These are phyloP conservation scores for Gymnocephalus cernua DNA, from an alignment of 2,113 vertebrate genomes.

Conservation along the genomic window DNA sequence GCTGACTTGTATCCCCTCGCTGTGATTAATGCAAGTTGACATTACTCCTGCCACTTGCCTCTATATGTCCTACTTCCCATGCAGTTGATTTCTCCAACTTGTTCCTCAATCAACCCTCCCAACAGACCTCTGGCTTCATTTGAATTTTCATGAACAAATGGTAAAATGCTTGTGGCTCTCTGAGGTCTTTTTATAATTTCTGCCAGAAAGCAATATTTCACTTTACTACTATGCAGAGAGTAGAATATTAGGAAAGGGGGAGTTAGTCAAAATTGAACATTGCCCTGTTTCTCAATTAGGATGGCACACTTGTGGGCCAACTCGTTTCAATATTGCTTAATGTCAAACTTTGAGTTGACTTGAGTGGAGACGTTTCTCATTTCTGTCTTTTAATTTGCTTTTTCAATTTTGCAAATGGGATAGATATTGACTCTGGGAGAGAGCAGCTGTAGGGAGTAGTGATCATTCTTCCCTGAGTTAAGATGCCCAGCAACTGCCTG, in stretches of 20 bases:
- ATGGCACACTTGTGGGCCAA: conserved; percentile 40
- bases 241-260: conserved; percentile 33
- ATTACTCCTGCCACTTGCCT: neutral
- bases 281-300: conserved; percentile 49
- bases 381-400: conserved; percentile 70
- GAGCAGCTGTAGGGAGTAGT: conserved; percentile 33
- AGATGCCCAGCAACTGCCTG: conserved; percentile 52
- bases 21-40: conserved; percentile 15
- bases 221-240: conserved; percentile 34
- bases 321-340: conserved; percentile 54
- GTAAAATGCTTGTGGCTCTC: conserved; percentile 49
- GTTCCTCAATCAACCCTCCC: conserved; percentile 9
- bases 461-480: conserved; percentile 50
- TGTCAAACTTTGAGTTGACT: conserved; percentile 54
- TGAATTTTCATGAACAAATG: conserved; percentile 54
- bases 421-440: conserved; percentile 63
- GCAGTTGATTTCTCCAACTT: conserved; percentile 24
- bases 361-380: conserved; percentile 39
- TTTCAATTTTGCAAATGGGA: conserved; percentile 73
- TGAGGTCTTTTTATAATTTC: conserved; percentile 52
- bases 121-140: conserved; percentile 47
- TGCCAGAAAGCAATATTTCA: conserved; percentile 55
- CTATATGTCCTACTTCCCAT: neutral
- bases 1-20: conserved; percentile 13
- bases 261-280: conserved; percentile 42